phyloP scores from a whole-genome alignment of 2,888 invertebrate genomes.

The Diarsia brunnea region DNA sequence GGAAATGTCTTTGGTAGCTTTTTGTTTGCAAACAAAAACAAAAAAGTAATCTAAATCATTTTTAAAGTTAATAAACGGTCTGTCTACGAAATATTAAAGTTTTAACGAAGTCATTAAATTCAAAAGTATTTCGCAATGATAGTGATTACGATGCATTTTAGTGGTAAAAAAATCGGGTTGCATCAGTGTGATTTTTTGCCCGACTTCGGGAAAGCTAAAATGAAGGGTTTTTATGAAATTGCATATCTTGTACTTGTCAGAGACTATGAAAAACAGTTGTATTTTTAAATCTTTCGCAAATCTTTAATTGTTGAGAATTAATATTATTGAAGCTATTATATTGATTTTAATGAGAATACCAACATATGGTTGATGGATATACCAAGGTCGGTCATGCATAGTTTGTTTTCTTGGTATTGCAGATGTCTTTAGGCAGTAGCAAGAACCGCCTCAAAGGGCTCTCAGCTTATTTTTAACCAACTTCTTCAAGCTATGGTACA shows the following conservation, averaged over 20 bases:
- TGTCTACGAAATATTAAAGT: no score
- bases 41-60: no score
- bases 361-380: not conserved
- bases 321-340: not conserved
- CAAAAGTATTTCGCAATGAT: no score
- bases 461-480: not conserved
- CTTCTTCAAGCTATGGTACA: not conserved
- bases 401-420: not conserved
- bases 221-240: not conserved
- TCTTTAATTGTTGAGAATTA: not conserved
- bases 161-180: no score
- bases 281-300: not conserved
- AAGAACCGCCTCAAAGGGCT: no score
- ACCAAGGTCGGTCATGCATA: slow-evolving; percentile 6
- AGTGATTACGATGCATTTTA: no score
- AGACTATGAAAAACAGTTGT: not conserved
- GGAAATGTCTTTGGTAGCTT: not conserved
- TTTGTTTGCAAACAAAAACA: not conserved
- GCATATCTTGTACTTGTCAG: not conserved
- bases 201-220: not conserved
- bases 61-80: no score
- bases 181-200: no score
- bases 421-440: not conserved
- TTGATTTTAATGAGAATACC: slow-evolving; percentile 10
- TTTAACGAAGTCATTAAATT: no score